Evolutionary conservation across 2,888 invertebrate genomes (phyloP).

Genomic region (Allygus modestus): DNA sequence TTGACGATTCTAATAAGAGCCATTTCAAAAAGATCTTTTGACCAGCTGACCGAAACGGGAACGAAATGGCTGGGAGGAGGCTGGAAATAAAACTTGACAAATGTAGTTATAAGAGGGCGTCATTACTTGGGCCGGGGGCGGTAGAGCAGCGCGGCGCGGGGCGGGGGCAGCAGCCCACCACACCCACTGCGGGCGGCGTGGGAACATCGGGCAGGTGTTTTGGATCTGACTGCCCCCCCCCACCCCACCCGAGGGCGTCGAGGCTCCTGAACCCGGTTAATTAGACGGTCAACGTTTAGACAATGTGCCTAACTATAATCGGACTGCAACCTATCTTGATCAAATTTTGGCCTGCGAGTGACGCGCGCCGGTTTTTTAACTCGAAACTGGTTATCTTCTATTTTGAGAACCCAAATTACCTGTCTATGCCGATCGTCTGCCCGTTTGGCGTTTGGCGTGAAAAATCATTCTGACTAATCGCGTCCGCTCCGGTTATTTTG

Average conservation of each 20-base stretch:
- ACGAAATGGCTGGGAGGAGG: neutral
- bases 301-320: conserved; percentile 1
- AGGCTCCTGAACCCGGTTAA: neutral
- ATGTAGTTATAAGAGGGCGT: conserved; percentile 9
- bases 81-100: conserved; percentile 1
- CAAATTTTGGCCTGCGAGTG: neutral
- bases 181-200: neutral
- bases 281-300: neutral
- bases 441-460: conserved; percentile 20
- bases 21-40: too few relatives aligned
- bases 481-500: conserved; percentile 23
- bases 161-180: neutral
- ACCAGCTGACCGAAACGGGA: neutral
- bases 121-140: neutral
- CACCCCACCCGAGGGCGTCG: neutral
- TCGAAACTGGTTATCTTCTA: neutral
- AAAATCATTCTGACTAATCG: conserved; percentile 13
- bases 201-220: neutral
- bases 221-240: neutral
- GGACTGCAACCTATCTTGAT: neutral
- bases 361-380: neutral
- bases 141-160: neutral
- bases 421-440: neutral
- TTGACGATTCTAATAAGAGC: too few relatives aligned
- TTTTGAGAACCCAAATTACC: conserved; percentile 30